Conservation (phyloP, 2,113 vertebrate species). For the Capricornis sumatraensis region DNA sequence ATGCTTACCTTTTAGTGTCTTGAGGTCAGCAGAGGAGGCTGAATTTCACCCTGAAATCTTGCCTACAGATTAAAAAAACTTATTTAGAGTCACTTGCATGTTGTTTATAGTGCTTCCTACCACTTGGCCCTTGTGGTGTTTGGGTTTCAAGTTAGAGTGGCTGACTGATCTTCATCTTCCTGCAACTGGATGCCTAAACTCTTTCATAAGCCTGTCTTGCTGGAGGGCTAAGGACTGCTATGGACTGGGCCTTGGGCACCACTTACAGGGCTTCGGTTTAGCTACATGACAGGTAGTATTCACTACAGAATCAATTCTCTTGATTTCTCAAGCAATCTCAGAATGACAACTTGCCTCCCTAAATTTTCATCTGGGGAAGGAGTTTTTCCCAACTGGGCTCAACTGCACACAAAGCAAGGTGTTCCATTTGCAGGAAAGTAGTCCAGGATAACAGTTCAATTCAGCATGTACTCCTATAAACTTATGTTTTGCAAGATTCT, state of each 20-base stretch:
- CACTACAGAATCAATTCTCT: not conserved
- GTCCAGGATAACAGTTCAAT: not conserved
- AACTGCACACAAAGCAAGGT: not conserved
- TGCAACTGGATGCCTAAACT: not conserved
- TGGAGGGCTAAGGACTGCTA: not conserved
- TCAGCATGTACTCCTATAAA: not conserved
- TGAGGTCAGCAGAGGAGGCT: not conserved
- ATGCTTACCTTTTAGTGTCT: not conserved
- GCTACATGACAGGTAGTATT: not conserved
- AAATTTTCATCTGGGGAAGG: not conserved
- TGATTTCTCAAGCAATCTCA: not conserved
- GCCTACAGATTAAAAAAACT: not conserved
- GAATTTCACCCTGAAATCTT: not conserved
- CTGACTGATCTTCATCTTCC: not conserved
- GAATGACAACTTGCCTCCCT: not conserved
- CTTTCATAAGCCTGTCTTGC: not conserved
- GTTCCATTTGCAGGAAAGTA: not conserved
- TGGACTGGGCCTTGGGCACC: not conserved
- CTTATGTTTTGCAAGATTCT: not conserved
- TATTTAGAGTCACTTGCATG: not conserved
- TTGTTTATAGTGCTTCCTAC: not conserved
- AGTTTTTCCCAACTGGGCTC: not conserved
- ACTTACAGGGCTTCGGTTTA: not conserved
- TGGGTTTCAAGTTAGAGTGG: not conserved
- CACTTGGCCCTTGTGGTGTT: not conserved